Evolutionary conservation across 2,888 invertebrate genomes (phyloP), one percentile per base, ranked within the genome.

Genomic region (Heliconius aoede): DNA sequence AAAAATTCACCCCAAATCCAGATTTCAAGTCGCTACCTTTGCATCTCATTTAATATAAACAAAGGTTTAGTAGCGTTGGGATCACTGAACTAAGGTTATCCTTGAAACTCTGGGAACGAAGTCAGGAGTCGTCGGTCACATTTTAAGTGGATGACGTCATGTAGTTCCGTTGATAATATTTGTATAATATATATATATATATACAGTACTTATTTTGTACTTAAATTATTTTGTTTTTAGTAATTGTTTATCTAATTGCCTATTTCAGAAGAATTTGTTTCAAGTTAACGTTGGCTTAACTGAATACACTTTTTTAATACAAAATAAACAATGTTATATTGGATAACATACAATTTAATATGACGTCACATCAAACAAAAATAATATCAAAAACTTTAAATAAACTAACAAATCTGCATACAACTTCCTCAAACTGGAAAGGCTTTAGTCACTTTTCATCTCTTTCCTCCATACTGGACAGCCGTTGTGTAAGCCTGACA

Each of bases 1-100:
- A 55, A 55, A 55, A 55, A n/a, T 3, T 55, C n/a, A 4, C n/a
- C n/a, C 55, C 55, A n/a, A n/a, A 46, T 46, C 21, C n/a, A 1
- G 28, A 62, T 62, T 21, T 30, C 30, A 62, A 62, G 28, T 28
- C 18, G 62, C 15, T 26, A 28, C 60, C 60, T 26, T 58, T 26
- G 60, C 26, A 15, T 55, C 26, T 15, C 13, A 26, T 7, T 26
- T 26, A 60, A 60, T 26, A 28, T 26, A 60, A 60, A 60, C 60
- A 60, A 15, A 24, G 60, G 24, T 7, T 26, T 26, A 26, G 73
- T 64, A 72, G 72, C 72, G 86, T 79, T 82, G 91, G 88, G 92
- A 90, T 89, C 93, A 93, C 87, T 93, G 92, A 93, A 93, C 93
- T 90, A 89, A 90, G 86, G 89, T 62, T 88, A 92, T 93, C 92